Percentiles rank a stretch among this genome's conserved stretches.
Evolutionary conservation across 2,113 vertebrate species (phyloP).

Genomic region (Corythaeola cristata): DNA sequence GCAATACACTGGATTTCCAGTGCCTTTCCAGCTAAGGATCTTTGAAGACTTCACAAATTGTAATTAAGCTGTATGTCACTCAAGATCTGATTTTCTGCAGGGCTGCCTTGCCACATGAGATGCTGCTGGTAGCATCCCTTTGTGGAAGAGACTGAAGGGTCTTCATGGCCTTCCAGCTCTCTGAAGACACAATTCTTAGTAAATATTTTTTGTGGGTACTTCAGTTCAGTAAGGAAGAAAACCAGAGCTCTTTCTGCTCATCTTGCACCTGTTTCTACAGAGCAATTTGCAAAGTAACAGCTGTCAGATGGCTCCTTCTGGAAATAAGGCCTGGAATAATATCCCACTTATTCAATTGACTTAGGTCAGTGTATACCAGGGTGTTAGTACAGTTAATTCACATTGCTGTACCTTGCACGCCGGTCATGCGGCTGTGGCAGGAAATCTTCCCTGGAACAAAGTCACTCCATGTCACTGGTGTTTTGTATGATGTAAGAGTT

Average conservation of each 20-base stretch:
- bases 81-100: background rate
- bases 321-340: constrained; percentile 32
- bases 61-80: background rate
- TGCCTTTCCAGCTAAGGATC: background rate
- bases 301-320: constrained; percentile 28
- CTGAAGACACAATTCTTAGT: background rate
- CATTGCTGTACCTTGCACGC: background rate
- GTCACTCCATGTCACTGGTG: background rate
- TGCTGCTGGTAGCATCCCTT: background rate
- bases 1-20: background rate
- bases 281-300: constrained; percentile 8
- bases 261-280: constrained; percentile 9
- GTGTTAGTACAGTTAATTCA: background rate
- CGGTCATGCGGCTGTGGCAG: accelerated
- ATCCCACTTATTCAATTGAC: background rate
- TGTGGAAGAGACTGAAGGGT: background rate
- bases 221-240: background rate
- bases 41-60: background rate
- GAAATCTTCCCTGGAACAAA: background rate
- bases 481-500: background rate
- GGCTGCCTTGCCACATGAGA: background rate
- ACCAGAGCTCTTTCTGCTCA: background rate
- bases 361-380: background rate
- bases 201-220: background rate
- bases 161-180: background rate